Conservation (phyloP, 2,888 invertebrate genomes). For the Acleris cristana region DNA sequence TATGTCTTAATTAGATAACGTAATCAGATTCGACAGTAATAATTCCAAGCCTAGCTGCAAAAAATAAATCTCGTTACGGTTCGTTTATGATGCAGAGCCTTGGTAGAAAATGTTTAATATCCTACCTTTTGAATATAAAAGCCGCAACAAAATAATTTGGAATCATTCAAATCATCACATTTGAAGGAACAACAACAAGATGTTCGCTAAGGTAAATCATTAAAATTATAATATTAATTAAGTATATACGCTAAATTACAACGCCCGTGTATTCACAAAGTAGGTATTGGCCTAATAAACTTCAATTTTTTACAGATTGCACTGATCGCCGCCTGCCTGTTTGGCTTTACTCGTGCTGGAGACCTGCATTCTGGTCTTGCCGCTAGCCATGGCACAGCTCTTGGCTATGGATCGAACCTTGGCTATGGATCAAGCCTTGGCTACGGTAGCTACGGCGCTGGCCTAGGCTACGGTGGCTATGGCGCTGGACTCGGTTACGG, state of each 20-base stretch:
- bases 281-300: constrained; percentile 16
- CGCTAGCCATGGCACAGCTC: constrained; percentile 10
- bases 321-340: constrained; percentile 51
- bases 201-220: constrained; percentile 63
- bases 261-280: background rate
- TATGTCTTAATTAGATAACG: constrained; percentile 15
- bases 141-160: constrained; percentile 54
- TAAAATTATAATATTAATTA: constrained; percentile 11
- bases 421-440: constrained; percentile 6
- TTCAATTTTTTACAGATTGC: constrained; percentile 47
- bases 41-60: constrained; percentile 21
- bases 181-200: constrained; percentile 58
- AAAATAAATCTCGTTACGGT: constrained; percentile 62
- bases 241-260: no score
- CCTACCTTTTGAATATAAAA: constrained; percentile 65
- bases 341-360: constrained; percentile 58
- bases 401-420: constrained; percentile 15
- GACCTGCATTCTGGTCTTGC: constrained; percentile 42
- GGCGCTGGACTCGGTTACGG: constrained; percentile 12
- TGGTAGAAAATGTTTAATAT: constrained; percentile 56
- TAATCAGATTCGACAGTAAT: constrained; percentile 27
- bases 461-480: constrained; percentile 1
- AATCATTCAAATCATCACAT: constrained; percentile 60
- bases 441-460: background rate
- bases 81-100: constrained; percentile 64